Evolutionary conservation across 1,140 invertebrate species (phyloP).

Genomic region (Drosophila persimilis): DNA sequence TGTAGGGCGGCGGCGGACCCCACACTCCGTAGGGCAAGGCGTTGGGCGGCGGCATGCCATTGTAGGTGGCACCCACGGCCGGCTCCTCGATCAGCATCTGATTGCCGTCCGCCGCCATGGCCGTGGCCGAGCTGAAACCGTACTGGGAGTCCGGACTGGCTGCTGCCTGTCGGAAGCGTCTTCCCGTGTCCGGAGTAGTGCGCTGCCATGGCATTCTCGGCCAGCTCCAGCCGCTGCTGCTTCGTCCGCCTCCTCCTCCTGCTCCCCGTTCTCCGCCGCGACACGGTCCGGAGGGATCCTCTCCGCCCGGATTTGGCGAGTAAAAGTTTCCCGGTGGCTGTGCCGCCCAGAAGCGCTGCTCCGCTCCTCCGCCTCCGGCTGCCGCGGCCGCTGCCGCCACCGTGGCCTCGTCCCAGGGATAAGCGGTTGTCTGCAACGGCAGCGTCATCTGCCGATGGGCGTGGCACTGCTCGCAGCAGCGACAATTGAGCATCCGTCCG

Average conservation of each 20-base stretch:
- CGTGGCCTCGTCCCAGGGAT: conserved; percentile 77
- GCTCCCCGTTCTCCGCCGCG: conserved; percentile 50
- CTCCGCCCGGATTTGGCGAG: conserved; percentile 89
- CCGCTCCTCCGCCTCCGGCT: conserved; percentile 46
- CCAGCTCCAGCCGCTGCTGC: conserved; percentile 86
- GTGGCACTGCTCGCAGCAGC: conserved; percentile 82
- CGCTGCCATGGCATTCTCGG: conserved; percentile 84
- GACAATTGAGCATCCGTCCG: conserved; percentile 68
- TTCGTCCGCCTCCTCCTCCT: conserved; percentile 77
- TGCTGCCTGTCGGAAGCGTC: conserved; percentile 74
- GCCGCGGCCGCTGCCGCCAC: conserved; percentile 62
- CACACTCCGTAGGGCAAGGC: conserved; percentile 84
- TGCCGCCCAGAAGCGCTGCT: conserved; percentile 69
- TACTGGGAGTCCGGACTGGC: conserved; percentile 87
- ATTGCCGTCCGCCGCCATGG: conserved; percentile 56
- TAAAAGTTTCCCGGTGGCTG: conserved; percentile 88
- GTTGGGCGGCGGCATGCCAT: conserved; percentile 65
- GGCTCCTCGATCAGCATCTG: conserved; percentile 68
- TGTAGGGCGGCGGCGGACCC: conserved; percentile 90
- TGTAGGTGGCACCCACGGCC: conserved; percentile 30
- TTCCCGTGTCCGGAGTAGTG: conserved; percentile 67
- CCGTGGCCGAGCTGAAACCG: conserved; percentile 84
- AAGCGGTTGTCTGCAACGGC: conserved; percentile 61
- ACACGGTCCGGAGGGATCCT: conserved; percentile 57
- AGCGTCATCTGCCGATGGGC: conserved; percentile 73